A percentile compares a stretch with the other conserved stretches of the same genome.
These are phyloP conservation scores for Paralichthys olivaceus DNA, from an alignment of 2,113 vertebrate genomes.

Conservation along the genomic window DNA sequence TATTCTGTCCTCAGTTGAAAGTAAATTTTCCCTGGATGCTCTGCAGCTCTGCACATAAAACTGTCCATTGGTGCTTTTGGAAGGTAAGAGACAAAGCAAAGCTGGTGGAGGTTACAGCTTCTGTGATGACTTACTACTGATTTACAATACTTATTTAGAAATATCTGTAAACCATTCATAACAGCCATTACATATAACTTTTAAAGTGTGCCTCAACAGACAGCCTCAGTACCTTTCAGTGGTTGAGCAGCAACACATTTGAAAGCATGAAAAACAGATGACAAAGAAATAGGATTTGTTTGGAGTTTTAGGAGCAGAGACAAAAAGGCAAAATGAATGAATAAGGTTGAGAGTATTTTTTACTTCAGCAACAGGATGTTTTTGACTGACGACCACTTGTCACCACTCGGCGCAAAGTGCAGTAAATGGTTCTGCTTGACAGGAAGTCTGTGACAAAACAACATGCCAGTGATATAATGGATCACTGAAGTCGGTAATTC, in stretches of 20 bases:
- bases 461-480: background rate
- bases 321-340: no score
- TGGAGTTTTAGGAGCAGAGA: background rate
- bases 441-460: conserved; percentile 26
- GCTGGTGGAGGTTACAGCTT: background rate
- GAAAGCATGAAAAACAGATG: no score
- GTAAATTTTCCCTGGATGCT: background rate
- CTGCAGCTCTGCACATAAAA: background rate
- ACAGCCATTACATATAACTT: background rate
- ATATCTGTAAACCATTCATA: background rate
- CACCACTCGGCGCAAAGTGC: background rate
- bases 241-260: background rate
- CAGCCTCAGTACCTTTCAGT: background rate
- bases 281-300: background rate
- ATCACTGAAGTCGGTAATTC: background rate
- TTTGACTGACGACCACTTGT: background rate
- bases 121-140: background rate
- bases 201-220: background rate
- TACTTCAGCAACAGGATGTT: conserved; percentile 1
- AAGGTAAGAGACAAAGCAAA: background rate
- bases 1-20: background rate
- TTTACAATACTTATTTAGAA: background rate
- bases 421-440: conserved; percentile 5
- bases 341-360: background rate
- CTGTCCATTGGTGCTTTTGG: background rate